Conservation (phyloP, 2,797 vertebrate genomes). For the Helicolenus hilgendorfi region DNA sequence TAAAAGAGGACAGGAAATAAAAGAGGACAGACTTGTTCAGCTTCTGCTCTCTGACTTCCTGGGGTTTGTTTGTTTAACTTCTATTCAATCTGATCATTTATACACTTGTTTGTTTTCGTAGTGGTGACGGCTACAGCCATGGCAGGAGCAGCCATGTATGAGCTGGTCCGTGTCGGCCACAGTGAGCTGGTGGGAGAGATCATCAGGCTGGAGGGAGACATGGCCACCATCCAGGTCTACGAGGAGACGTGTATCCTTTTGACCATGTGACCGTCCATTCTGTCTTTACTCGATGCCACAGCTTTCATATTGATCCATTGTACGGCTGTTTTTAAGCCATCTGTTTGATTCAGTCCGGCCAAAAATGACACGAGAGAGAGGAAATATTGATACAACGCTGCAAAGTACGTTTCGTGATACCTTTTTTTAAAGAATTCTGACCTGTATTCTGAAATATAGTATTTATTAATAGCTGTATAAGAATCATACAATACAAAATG, state of each 20-base stretch:
- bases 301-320: background rate
- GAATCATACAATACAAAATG: background rate
- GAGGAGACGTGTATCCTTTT: constrained; percentile 99
- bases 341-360: background rate
- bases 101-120: constrained; percentile 59
- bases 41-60: background rate
- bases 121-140: constrained; percentile 97
- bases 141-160: constrained; percentile 98
- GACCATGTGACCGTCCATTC: background rate
- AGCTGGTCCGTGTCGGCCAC: constrained; percentile 97
- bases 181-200: constrained; percentile 98
- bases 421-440: background rate
- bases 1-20: background rate
- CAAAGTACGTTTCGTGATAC: background rate
- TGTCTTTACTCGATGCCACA: background rate
- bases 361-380: background rate
- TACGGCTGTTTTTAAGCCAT: background rate
- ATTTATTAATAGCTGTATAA: background rate
- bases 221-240: constrained; percentile 99
- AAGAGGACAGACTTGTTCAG: background rate
- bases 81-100: background rate
- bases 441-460: background rate
- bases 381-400: background rate
- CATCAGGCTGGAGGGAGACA: constrained; percentile 97
- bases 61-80: background rate